Percentiles rank a stretch among this genome's conserved stretches.
Evolutionary conservation across 2,888 invertebrate genomes (phyloP).

Genomic region (Scrobipalpa atriplicella): DNA sequence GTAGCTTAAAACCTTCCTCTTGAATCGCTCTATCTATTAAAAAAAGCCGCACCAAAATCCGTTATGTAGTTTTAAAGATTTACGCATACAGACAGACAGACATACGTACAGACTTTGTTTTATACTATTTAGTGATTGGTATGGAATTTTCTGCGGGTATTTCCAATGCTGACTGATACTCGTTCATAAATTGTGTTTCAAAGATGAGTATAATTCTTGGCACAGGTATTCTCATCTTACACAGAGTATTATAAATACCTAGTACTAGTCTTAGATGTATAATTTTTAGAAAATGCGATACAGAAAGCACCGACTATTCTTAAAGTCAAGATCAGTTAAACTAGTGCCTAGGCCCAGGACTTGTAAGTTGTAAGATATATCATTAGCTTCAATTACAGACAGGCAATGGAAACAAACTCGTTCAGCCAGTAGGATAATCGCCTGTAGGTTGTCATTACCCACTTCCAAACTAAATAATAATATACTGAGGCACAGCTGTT

Average conservation of each 20-base stretch:
- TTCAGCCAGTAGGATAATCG: constrained; percentile 19
- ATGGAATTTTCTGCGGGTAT: neutral
- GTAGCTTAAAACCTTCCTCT: too few species aligned
- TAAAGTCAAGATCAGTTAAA: constrained; percentile 10
- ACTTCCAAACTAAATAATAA: constrained; percentile 14
- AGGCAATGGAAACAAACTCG: constrained; percentile 15
- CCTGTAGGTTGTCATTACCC: constrained; percentile 7
- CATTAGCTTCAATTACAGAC: constrained; percentile 23
- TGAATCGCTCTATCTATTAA: too few species aligned
- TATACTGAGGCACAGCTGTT: neutral
- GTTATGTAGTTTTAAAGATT: too few species aligned
- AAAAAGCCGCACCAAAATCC: too few species aligned
- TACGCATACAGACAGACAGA: too few species aligned
- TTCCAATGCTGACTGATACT: too few species aligned
- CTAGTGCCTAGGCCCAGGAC: constrained; percentile 6
- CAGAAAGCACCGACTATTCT: constrained; percentile 2
- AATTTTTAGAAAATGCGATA: neutral
- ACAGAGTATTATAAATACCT: neutral
- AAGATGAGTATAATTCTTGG: too few species aligned
- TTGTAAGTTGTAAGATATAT: neutral
- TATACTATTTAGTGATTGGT: neutral
- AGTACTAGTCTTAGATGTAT: neutral
- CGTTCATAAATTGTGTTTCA: too few species aligned
- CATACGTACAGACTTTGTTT: too few species aligned
- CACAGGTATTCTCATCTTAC: too few species aligned